Evolutionary conservation across 2,113 vertebrate species (phyloP).

Genomic region (Apaloderma vittatum): DNA sequence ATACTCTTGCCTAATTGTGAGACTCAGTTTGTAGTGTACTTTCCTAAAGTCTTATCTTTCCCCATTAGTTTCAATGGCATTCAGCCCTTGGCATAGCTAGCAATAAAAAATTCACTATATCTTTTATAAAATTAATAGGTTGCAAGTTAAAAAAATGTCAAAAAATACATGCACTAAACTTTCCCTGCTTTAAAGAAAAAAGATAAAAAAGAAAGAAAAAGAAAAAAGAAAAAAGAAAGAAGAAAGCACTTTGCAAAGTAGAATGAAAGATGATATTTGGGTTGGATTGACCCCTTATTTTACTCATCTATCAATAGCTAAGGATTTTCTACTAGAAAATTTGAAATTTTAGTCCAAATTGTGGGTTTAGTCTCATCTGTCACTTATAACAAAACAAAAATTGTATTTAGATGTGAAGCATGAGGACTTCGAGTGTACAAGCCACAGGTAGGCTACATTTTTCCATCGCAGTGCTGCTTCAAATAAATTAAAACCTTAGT

Average conservation of each 20-base stretch:
- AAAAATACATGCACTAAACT: accelerated
- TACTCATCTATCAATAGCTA: no score
- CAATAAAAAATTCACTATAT: neutral
- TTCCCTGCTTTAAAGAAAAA: neutral
- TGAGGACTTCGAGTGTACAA: neutral
- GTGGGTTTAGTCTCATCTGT: accelerated
- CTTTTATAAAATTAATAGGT: neutral
- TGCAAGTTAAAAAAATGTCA: neutral
- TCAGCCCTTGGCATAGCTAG: neutral
- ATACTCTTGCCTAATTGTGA: neutral
- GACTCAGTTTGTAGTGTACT: neutral
- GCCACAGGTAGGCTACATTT: neutral
- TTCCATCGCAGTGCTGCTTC: neutral
- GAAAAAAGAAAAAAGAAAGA: no score
- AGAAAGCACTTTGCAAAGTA: accelerated
- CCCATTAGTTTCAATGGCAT: neutral
- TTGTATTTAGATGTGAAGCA: neutral
- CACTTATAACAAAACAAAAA: neutral
- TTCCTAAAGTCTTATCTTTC: neutral
- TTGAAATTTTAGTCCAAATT: neutral
- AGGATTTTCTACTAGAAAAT: neutral
- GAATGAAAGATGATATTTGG: neutral
- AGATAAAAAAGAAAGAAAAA: no score
- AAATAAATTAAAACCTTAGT: neutral
- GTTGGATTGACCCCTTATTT: accelerated